These are phyloP conservation scores for Ceratosolen solmsi DNA, from an alignment of 1,140 invertebrate species.

Conservation along the genomic window DNA sequence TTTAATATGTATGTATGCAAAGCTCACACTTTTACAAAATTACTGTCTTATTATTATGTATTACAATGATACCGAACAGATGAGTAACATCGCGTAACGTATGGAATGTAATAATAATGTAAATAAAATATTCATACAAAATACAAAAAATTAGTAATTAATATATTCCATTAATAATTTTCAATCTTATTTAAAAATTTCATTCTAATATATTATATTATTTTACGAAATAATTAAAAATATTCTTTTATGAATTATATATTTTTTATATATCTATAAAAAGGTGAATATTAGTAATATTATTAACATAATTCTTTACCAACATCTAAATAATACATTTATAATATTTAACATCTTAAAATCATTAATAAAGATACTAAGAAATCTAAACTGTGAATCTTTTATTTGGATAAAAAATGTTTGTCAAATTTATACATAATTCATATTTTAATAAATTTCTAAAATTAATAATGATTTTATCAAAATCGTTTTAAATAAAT, in stretches of 20 bases:
- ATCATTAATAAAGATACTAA: no score
- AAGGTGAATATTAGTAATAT: no score
- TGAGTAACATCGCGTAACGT: slow-evolving; percentile 58
- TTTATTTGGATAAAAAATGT: no score
- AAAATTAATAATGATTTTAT: no score
- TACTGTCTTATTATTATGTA: slow-evolving; percentile 59
- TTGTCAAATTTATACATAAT: no score
- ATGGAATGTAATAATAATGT: slow-evolving; percentile 62
- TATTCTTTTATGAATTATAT: not conserved
- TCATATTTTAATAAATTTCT: no score
- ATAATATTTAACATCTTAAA: no score
- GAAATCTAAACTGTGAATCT: no score
- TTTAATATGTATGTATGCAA: slow-evolving; percentile 55
- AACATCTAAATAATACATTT: no score
- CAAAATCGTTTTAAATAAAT: no score
- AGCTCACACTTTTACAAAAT: slow-evolving; percentile 56
- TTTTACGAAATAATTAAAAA: not conserved
- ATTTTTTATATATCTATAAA: no score
- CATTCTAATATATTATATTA: not conserved
- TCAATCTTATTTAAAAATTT: not conserved
- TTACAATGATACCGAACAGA: slow-evolving; percentile 56
- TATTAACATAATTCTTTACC: no score
- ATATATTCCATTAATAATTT: not conserved
- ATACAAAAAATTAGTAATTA: slow-evolving; percentile 36
- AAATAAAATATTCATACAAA: slow-evolving; percentile 56